phyloP scores from a whole-genome alignment of 2,888 invertebrate species.

The Acronicta alni region DNA sequence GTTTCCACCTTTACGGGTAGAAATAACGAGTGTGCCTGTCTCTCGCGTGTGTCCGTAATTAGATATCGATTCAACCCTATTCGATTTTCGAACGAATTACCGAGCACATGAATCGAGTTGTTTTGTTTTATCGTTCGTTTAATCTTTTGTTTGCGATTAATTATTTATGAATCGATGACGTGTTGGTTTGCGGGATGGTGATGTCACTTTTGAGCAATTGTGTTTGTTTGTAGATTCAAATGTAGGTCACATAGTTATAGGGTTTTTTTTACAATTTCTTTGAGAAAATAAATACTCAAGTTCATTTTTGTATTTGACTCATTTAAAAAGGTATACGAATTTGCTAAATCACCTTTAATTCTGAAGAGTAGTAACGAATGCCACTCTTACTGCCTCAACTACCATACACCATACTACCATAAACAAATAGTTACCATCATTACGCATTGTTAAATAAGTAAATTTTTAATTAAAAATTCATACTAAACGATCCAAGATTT shows the following conservation, averaged over 20 bases:
- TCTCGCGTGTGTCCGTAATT: constrained; percentile 55
- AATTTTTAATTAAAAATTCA: no score
- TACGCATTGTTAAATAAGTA: no score
- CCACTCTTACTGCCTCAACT: no score
- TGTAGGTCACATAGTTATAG: neutral
- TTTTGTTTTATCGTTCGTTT: constrained; percentile 42
- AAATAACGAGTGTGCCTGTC: constrained; percentile 68
- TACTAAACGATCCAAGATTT: no score
- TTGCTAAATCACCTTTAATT: no score
- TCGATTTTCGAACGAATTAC: constrained; percentile 53
- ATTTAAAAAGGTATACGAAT: no score
- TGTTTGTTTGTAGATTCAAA: neutral
- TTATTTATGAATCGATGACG: constrained; percentile 31
- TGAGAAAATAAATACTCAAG: no score
- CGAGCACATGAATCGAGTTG: constrained; percentile 31
- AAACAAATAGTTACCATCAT: no score
- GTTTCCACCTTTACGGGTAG: constrained; percentile 66
- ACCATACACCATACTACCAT: no score
- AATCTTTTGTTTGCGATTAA: constrained; percentile 31
- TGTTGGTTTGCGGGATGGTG: constrained; percentile 14
- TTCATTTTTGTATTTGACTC: no score
- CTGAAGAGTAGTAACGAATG: no score
- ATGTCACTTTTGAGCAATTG: constrained; percentile 4
- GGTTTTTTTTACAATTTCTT: no score
- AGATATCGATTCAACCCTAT: constrained; percentile 55